Conservation (phyloP, 2,797 vertebrate species). For the Paratrypauchen microcephalus region DNA sequence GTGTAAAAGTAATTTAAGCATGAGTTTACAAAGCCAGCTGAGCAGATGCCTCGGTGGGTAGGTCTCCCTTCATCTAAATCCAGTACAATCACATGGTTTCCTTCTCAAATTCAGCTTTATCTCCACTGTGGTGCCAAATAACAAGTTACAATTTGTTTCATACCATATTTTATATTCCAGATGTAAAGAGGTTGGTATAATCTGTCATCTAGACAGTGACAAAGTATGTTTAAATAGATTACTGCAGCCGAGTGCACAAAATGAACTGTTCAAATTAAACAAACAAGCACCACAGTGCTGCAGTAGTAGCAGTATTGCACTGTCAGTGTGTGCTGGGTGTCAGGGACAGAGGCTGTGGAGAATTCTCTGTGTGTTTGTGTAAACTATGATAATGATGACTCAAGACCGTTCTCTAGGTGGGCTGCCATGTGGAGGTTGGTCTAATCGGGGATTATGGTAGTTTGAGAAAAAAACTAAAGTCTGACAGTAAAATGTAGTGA, state of each 20-base stretch:
- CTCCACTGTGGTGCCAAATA: not conserved
- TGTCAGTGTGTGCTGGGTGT: slow-evolving; percentile 14
- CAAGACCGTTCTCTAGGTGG: slow-evolving; percentile 49
- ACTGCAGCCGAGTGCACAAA: slow-evolving; percentile 4
- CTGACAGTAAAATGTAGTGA: slow-evolving; percentile 28
- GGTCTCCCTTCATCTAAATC: slow-evolving; percentile 18
- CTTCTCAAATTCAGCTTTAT: not conserved
- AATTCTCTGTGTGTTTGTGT: slow-evolving; percentile 40
- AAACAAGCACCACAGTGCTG: slow-evolving; percentile 7
- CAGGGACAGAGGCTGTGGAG: slow-evolving; percentile 20
- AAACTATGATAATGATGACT: slow-evolving; percentile 58
- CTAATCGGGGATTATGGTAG: slow-evolving; percentile 63
- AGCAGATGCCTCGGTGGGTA: not conserved
- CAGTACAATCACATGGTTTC: not conserved
- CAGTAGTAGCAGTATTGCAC: slow-evolving; percentile 11
- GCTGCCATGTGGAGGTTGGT: slow-evolving; percentile 44
- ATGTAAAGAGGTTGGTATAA: not conserved
- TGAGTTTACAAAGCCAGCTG: not conserved
- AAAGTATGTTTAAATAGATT: slow-evolving; percentile 2
- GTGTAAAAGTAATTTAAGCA: not conserved
- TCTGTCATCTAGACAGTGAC: slow-evolving; percentile 13
- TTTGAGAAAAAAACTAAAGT: slow-evolving; percentile 35
- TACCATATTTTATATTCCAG: slow-evolving; percentile 16
- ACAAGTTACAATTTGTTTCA: not conserved
- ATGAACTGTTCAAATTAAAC: slow-evolving; percentile 12